A percentile compares a stretch with the other conserved stretches of the same genome.
phyloP scores from a whole-genome alignment of 2,888 invertebrate genomes.

The Coleophora flavipennella region DNA sequence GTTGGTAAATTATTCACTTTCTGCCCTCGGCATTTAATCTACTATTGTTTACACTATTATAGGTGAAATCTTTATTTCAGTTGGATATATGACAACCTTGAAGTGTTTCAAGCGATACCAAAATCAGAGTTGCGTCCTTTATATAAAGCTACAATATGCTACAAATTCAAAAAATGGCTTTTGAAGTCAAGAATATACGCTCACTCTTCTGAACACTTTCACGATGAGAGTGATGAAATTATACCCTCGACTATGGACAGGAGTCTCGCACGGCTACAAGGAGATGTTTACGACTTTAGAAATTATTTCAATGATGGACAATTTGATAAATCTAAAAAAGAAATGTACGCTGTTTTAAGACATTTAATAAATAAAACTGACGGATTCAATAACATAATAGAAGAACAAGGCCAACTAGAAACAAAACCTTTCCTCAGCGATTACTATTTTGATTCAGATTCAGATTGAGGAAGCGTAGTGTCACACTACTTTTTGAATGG shows the following conservation, averaged over 20 bases:
- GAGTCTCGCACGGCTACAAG: conserved; percentile 12
- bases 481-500: no score
- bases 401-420: no score
- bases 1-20: no score
- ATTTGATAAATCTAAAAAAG: conserved; percentile 24
- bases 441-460: no score
- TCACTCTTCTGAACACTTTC: no score
- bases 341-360: conserved; percentile 18
- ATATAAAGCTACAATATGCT: conserved; percentile 34
- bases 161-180: conserved; percentile 26
- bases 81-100: conserved; percentile 40
- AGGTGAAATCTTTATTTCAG: conserved; percentile 24
- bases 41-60: no score
- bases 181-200: no score
- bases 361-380: background rate
- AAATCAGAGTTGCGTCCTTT: conserved; percentile 23
- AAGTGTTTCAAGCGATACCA: conserved; percentile 21
- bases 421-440: no score
- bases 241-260: conserved; percentile 16
- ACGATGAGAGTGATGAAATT: conserved; percentile 21
- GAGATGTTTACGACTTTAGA: conserved; percentile 38
- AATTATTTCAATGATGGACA: conserved; percentile 28
- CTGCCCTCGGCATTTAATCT: no score
- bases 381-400: background rate
- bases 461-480: no score